Conservation (phyloP, 2,797 vertebrate genomes). For the Buceros bicornis region DNA sequence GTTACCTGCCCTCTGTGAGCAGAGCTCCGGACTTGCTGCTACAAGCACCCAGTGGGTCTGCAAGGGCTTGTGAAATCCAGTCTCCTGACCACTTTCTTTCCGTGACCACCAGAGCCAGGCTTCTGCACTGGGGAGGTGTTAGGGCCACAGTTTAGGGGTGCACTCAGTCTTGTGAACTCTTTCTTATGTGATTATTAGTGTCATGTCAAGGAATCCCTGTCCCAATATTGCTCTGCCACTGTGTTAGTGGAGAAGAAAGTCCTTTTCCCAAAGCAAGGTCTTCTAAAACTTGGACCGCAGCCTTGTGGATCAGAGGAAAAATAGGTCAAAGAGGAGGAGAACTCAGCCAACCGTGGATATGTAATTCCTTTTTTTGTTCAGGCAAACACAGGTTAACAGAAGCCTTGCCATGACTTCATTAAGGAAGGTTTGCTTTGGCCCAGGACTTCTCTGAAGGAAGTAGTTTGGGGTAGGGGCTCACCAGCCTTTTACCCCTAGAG, state of each 20-base stretch:
- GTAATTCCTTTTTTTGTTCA: background rate
- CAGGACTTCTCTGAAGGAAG: accelerated
- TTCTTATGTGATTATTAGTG: background rate
- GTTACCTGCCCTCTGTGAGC: background rate
- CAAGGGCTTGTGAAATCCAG: background rate
- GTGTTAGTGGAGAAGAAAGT: background rate
- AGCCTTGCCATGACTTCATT: background rate
- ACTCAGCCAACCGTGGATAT: accelerated
- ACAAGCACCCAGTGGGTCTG: background rate
- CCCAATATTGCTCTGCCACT: background rate
- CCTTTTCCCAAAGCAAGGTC: background rate
- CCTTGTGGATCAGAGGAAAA: background rate
- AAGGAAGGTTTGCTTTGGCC: background rate
- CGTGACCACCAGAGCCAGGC: background rate
- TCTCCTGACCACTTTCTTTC: background rate
- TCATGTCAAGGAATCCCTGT: background rate
- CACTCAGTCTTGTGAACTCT: background rate
- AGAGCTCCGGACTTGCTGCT: background rate
- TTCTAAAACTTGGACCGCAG: background rate
- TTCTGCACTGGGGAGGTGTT: background rate
- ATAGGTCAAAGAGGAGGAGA: background rate
- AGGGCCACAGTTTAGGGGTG: background rate
- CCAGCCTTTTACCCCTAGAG: background rate
- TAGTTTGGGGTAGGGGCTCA: accelerated
- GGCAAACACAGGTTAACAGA: background rate